Base-by-base conservation (phyloP, 2,797 vertebrate species). In the Micropoecilia bifurca region DNA sequence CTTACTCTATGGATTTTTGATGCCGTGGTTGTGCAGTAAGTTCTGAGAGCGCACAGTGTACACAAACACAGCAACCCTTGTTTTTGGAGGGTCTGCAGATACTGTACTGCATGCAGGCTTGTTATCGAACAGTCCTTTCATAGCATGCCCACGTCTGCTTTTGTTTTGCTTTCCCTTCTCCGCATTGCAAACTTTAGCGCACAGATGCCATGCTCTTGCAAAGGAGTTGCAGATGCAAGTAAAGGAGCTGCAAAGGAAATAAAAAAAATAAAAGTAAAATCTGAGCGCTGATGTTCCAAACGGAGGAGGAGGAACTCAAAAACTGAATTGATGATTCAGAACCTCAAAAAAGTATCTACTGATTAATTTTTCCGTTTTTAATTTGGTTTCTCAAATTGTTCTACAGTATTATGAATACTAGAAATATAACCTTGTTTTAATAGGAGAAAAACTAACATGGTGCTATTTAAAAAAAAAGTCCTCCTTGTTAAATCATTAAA, bases 171-270 rank as follows among this genome's bases (percentile, higher is more conserved):
- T 25, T 69, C 8, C 48, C 80, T 71, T 78, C 72, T 85, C 77
- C 80, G 88, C 83, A 83, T 86, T 83, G 76, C 66, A 61, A 83
- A 78, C 61, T 73, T 87, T 75, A 85, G 80, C 74, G 66, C 73
- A 71, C 18, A 73, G 80, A 53, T 86, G 77, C 45, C 80, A 47
- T 36, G 76, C 72, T 71, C 5, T 61, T 63, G 68, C 30, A 45
- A 68, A 75, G 68, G 81, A 84, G 50, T 83, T 78, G 33, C 71
- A 77, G 87, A 80, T 53, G 78, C 75, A 77, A 71, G 57, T 89
- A 61, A 63, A 73, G 53, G 16, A 66, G 79, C 63, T 18, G 2
- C 41, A 71, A 68, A 74, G 50, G 48, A 78, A 75, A 78, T 73
- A 39, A 79, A 43, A 75, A 78, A 43, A 75, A 78, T 63, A 16